Evolutionary conservation across 2,888 invertebrate genomes (phyloP).

Genomic region (Criorhina ranunculi): DNA sequence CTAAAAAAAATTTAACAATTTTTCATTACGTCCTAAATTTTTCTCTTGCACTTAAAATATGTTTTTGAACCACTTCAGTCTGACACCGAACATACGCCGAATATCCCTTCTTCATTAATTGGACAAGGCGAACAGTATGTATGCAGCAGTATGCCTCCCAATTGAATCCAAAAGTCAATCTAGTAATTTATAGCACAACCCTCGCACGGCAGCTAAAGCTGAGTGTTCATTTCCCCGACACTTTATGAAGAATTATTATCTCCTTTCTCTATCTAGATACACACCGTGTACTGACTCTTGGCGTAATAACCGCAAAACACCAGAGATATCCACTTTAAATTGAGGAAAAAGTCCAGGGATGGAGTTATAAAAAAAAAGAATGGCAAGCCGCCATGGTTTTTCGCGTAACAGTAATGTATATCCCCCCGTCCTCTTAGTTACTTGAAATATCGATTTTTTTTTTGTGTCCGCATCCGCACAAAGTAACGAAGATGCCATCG

Average conservation of each 20-base stretch:
- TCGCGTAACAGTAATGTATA: constrained; percentile 24
- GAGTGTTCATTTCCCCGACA: constrained; percentile 52
- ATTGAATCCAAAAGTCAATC: constrained; percentile 47
- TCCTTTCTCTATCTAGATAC: constrained; percentile 19
- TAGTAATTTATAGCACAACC: constrained; percentile 46
- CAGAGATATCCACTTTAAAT: constrained; percentile 39
- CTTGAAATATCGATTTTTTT: constrained; percentile 48
- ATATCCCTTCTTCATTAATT: constrained; percentile 10
- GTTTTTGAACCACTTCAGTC: constrained; percentile 11
- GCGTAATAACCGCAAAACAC: constrained; percentile 40
- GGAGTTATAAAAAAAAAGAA: constrained; percentile 14
- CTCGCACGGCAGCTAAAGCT: constrained; percentile 20
- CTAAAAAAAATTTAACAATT: not conserved
- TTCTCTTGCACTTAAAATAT: not conserved
- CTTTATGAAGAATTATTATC: constrained; percentile 56
- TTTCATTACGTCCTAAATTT: constrained; percentile 2
- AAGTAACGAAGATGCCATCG: constrained; percentile 33
- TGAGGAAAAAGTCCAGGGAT: constrained; percentile 18
- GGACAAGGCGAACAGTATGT: constrained; percentile 7
- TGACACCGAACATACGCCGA: constrained; percentile 8
- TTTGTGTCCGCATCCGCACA: constrained; percentile 19
- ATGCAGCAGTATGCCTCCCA: constrained; percentile 1
- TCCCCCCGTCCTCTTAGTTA: not conserved
- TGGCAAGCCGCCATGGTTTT: constrained; percentile 16
- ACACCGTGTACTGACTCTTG: constrained; percentile 27